Base-by-base conservation (phyloP, 2,113 vertebrate species). In the Phoxinus phoxinus region DNA sequence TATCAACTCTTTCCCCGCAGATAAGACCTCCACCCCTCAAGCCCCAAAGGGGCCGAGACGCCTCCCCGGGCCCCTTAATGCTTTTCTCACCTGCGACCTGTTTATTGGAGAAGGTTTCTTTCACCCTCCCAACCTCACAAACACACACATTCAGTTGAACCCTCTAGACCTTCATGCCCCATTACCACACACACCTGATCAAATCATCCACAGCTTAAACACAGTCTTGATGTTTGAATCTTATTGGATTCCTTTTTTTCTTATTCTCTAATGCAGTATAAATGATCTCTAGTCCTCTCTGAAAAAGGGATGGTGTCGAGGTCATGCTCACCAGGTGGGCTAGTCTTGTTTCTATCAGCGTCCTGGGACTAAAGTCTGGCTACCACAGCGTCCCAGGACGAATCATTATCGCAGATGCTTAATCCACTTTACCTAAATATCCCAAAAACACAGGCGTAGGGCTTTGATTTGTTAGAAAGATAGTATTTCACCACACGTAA, bases 351-450 rank as follows among this genome's bases (percentile, higher is more conserved):
- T 27, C 78, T 82, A 37, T 85, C 41, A 56, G 72, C 35, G 46
- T 9, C 17, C 37, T 71, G 79, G 65, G 51, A 81, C 37, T n/a
- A 25, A 59, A 53, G 19, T 56, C 79, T 67, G 74, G 74, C 53
- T 69, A 81, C 37, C 56, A 17, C 51, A 67, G 17, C 3, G 48
- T 75, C 84, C 86, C 65, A 15, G 46, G 63, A 74, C 76, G 71
- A 84, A 86, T 87, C 44, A 87, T 58, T 81, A 83, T 86, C 41
- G 56, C 84, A 84, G 81, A 63, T 86, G 86, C 71, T 46, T 84
- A 74, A 87, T 84, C 86, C 37, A 25, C 61, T 84, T 83, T 75
- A 53, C 17, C 13, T 23, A 84, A 83, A 85, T 58, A 83, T 76
- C 74, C 59, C 37, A 85, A 25, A 32, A 83, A 83, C 80, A 58